Base-by-base conservation (phyloP, 2,888 invertebrate species). In the Cephonodes hylas region DNA sequence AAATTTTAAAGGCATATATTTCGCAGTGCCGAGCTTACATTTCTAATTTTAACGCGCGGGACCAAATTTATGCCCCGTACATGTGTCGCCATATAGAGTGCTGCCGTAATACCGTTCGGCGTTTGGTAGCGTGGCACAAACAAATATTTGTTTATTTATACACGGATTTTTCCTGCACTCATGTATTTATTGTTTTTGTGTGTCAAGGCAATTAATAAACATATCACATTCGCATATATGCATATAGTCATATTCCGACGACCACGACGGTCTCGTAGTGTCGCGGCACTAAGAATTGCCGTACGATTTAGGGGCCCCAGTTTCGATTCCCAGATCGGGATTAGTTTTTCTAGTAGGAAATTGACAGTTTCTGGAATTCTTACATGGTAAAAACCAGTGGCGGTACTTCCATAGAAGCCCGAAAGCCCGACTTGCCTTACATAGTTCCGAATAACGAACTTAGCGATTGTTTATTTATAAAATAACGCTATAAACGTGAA, bases 11-110 rank as follows among this genome's bases (percentile, higher is more conserved):
- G 79, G 83, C 84, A 80, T 87, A 89, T 88, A 89, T 85, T 85
- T 89, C 86, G 87, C 80, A 70, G 78, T 77, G 71, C 79, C 74
- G 72, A 77, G 85, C 85, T 85, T 85, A 88, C 88, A 86, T 87
- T 89, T 91, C 90, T 91, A 90, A 91, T 90, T 91, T 89, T 87
- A 90, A 89, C 89, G 86, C 75, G 82, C 85, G 80, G 82, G 81
- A 78, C 81, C 72, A 79, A 89, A 91, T 91, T 91, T 90, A 91
- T 90, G 88, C 73, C 68, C 68, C 76, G 74, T 86, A 84, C 91
- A 91, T 85, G 87, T 91, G 91, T 85, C 86, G 75, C 88, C 85
- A 78, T 85, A 85, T 83, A 85, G 81, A 85, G 84, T 78, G 81
- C 80, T 76, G 71, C 72, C 71, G 84, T 84, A 85, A 86, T 88